Base-by-base conservation (phyloP, 2,888 invertebrate species). In the Rhabditoides inermis region DNA sequence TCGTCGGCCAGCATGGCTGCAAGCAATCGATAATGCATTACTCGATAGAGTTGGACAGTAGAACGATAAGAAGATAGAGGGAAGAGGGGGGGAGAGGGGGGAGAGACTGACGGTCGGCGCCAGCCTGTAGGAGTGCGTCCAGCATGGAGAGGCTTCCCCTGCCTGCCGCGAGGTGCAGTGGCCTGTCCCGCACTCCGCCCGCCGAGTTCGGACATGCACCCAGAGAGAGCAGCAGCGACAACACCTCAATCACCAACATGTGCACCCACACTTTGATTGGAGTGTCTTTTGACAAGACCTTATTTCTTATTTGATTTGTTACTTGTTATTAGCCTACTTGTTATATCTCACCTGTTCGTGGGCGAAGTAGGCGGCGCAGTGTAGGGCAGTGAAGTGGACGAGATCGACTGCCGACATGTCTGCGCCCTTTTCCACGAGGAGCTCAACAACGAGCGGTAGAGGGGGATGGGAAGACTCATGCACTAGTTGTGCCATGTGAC, bases 331-430 rank as follows among this genome's bases (percentile, higher is more conserved):
- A 28, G 20, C 41, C 23, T 18, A 35, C 44, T 39, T 22, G 5
- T 6, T 22, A 22, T 10, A 35, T 45, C 53, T 46, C 41, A 79
- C 79, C 71, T 77, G 73, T 52, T 80, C 80, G 70, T 80, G 77
- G 2, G 78, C 79, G 65, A 78, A 80, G 58, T 78, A 78, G 44
- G 77, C 77, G 20, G 80, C 80, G 48, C 80, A 76, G 63, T 80
- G 80, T 2, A 80, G 66, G 1, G 80, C 77, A 1, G 79, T 77
- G 60, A 79, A 80, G 49, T 77, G 76, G 6, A 79, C 79, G 56
- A 78, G 78, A 70, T 80, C 80, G 18, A 68, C 69, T 10, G 70
- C 65, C 52, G 77, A 72, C 25, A 78, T 69, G n/a, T 74, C 61
- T 4, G 79, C 78, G 28, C 79, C 79, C 53, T 70, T 68, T 3